Evolutionary conservation across 92 coral and sea anemone genomes (phyloP), one percentile per base, ranked within the genome.

Genomic region (Epizoanthus ramosus): DNA sequence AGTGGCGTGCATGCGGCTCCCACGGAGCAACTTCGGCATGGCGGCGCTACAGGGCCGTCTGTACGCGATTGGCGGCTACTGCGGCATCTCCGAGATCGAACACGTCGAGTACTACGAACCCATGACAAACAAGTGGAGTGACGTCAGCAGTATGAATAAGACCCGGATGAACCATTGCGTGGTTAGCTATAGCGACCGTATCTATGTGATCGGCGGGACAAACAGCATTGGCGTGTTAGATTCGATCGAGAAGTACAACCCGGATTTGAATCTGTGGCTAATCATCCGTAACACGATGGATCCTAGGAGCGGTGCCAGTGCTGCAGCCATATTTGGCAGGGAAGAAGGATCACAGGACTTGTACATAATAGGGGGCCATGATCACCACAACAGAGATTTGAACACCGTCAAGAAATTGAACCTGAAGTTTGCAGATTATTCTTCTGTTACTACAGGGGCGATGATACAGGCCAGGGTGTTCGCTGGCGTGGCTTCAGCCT

Each of bases 31-130:
- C 80, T 96, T 96, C 43, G 98, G 98, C 19, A 89, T 96, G 70
- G 90, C 95, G 57, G 73, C 93, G 7, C 93, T 93, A 15, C 96
- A 91, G 74, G 98, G 99, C 52, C 91, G 95, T 13, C 86, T 96
- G 31, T 96, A 87, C 85, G 99, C 98, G 0, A 85, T 93, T 24
- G 99, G 96, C 23, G 99, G 99, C 18, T 90, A 93, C 86, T 88
- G 98, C 41, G 99, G 99, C 23, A 93, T 94, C 71, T 96, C 98
- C 35, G 99, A 94, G 72, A 96, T 96, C 66, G 98, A 94, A 72
- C 99, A 96, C 77, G 99, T 93, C 9, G 99, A 96, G 81, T 88
- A 85, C 76, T 96, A 79, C 80, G 99, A 96, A 75, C 99, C 99
- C 14, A 89, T 96, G 93, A 85, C 93, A 4, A 96, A 96, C 83